Evolutionary conservation across 2,113 vertebrate genomes (phyloP), one percentile per base, ranked within the genome.

Genomic region (Podocnemis expansa): DNA sequence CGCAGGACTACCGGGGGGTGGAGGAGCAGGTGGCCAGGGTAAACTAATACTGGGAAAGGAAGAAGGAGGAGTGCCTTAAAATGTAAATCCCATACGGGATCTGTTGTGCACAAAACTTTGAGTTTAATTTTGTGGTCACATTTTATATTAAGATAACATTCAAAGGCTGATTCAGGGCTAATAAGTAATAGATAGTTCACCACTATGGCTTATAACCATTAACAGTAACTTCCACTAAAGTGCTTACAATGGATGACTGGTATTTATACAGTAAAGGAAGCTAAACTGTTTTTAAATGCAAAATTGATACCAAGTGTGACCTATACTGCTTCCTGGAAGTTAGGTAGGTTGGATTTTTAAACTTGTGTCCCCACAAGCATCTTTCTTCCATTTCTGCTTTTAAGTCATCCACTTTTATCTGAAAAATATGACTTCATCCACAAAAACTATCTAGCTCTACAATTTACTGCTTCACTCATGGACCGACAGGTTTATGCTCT

Each of bases 401-500:
- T 78, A 75, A 25, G 38, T 43, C n/a, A 75, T 11, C 38, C 11
- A 75, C 11, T 75, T 41, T 24, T 75, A 75, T 11, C 21, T 95
- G 58, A 85, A 43, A 96, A 75, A 89, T 78, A 80, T 38, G 95
- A 87, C 91, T 91, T 89, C 89, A 43, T 84, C 76, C 47, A 47
- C 47, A 84, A 85, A 79, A 0, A 0, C 21, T 90, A 56, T 43
- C 38, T 49, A 86, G 51, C 75, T 79, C 52, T 84, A 78, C 63
- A 73, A 47, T 84, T 85, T 88, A 87, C 82, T 85, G 82, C 73
- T 45, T 81, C 90, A 87, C 93, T 95, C 91, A 94, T 80, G 80
- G 76, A 52, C 88, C 93, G 95, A 94, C 6, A 75, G 38, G 38
- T 91, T 93, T 92, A 87, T 76, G 52, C 73, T 10, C 1, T 31